Evolutionary conservation across 2,797 vertebrate genomes (phyloP), one percentile per base, ranked within the genome.

Genomic region (Acipenser oxyrinchus): DNA sequence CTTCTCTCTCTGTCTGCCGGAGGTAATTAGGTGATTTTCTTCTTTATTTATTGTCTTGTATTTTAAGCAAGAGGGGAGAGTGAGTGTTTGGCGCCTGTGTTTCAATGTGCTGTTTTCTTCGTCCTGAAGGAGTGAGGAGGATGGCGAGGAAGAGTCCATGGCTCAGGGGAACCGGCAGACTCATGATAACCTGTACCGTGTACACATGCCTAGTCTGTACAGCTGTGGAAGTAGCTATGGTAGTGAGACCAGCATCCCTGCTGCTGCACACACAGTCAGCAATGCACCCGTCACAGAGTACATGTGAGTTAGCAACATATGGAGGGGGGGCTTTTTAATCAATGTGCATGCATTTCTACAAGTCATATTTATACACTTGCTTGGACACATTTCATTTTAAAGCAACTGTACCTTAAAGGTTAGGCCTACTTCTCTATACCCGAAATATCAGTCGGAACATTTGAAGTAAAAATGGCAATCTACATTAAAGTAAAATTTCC

Each of bases 181-280:
- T n/a, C 93, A 94, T 0, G 97, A 97, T 81, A 96, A 95, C 85
- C 89, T 99, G 76, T 99, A 98, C 88, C 91, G 94, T 7, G 95
- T 99, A 62, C 96, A 99, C 88, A 98, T 99, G 95, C 95, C 97
- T 69, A 99, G 97, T 72, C 82, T 99, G 66, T 99, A 99, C 82
- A 99, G 97, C 90, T 99, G 96, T 18, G 97, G 97, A 11, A 98
- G 96, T 90, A 98, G 95, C 88, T 99, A 96, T n/a, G 95, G 95
- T 82, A 99, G 97, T 4, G 96, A 99, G 85, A 92, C 92, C 78
- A 98, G 96, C 88, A 94, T 99, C 74, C 96, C 95, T 0, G 95
- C 97, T 0, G 92, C 96, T 0, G 95, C 96, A 8, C 97, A 99
- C 87, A 97, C 97, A 0, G 96, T 99, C 90, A 99, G 94, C 92